Conservation (phyloP, 2,113 vertebrate genomes). For the Aspidoscelis tigris region DNA sequence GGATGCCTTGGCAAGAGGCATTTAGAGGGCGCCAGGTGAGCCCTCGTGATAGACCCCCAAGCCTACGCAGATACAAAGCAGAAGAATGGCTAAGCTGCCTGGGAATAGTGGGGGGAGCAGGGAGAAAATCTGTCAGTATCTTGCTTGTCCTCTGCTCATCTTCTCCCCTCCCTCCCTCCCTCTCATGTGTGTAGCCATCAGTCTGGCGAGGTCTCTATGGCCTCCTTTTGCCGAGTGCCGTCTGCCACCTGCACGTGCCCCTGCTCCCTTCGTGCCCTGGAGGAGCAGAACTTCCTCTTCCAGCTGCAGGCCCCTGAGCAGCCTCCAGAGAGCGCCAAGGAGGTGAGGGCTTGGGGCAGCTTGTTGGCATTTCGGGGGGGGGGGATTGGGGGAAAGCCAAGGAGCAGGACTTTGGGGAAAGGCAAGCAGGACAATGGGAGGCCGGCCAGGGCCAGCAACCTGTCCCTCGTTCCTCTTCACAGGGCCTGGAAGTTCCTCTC, state of each 20-base stretch:
- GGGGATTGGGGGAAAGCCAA: not conserved
- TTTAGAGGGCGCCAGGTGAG: no score
- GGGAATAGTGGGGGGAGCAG: not conserved
- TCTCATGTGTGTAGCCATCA: slow-evolving; percentile 78
- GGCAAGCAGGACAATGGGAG: not conserved
- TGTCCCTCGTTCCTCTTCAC: not conserved
- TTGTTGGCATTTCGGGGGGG: not conserved
- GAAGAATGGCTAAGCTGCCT: not conserved
- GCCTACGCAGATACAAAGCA: no score
- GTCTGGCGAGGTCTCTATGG: slow-evolving; percentile 86
- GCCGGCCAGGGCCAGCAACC: fast-evolving
- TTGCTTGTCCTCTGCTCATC: no score
- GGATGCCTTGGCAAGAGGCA: no score
- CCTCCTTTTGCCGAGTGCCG: slow-evolving; percentile 83
- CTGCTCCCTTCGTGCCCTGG: slow-evolving; percentile 83
- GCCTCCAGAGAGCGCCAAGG: slow-evolving; percentile 80
- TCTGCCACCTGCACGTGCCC: slow-evolving; percentile 77
- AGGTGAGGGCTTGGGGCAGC: slow-evolving; percentile 70
- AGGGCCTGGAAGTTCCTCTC: slow-evolving; percentile 93
- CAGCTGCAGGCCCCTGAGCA: slow-evolving; percentile 83
- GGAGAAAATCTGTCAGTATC: no score
- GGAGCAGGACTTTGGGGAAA: not conserved
- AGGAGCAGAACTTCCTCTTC: slow-evolving; percentile 92
- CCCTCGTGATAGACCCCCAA: no score
- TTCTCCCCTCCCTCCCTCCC: fast-evolving